phyloP scores from a whole-genome alignment of 2,888 invertebrate species.

The Clusia tigrina region DNA sequence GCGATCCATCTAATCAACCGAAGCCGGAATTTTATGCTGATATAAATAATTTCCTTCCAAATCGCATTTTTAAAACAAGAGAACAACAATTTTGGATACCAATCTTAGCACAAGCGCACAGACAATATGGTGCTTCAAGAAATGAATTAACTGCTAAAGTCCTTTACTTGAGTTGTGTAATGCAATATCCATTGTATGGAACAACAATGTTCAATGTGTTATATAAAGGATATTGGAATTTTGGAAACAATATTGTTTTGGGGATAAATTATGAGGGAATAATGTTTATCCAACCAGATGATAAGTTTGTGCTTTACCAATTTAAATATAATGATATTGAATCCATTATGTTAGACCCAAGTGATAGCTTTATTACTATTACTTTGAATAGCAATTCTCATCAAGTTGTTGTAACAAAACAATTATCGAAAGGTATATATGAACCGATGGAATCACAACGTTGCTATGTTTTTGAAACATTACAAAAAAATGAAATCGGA shows the following conservation, averaged over 20 bases:
- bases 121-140: slow-evolving; percentile 91
- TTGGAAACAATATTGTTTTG: slow-evolving; percentile 75
- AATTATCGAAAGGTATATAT: slow-evolving; percentile 37
- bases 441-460: slow-evolving; percentile 68
- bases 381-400: slow-evolving; percentile 76
- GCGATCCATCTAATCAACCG: slow-evolving; percentile 77
- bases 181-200: slow-evolving; percentile 94
- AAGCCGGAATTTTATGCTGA: slow-evolving; percentile 88
- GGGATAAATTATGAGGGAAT: slow-evolving; percentile 92
- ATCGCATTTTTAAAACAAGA: slow-evolving; percentile 78
- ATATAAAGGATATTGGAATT: slow-evolving; percentile 94
- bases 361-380: slow-evolving; percentile 90
- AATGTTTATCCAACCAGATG: slow-evolving; percentile 88
- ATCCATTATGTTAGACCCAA: slow-evolving; percentile 88
- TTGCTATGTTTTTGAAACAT: slow-evolving; percentile 92
- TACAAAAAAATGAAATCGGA: slow-evolving; percentile 90
- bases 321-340: slow-evolving; percentile 92
- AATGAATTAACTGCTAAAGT: slow-evolving; percentile 92
- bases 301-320: slow-evolving; percentile 90
- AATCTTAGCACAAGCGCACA: slow-evolving; percentile 86
- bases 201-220: slow-evolving; percentile 88
- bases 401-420: slow-evolving; percentile 41
- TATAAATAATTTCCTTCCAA: slow-evolving; percentile 90
- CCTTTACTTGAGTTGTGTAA: slow-evolving; percentile 91
- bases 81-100: slow-evolving; percentile 88